Evolutionary conservation across 2,797 vertebrate species (phyloP).

Genomic region (Cyclura pinguis): DNA sequence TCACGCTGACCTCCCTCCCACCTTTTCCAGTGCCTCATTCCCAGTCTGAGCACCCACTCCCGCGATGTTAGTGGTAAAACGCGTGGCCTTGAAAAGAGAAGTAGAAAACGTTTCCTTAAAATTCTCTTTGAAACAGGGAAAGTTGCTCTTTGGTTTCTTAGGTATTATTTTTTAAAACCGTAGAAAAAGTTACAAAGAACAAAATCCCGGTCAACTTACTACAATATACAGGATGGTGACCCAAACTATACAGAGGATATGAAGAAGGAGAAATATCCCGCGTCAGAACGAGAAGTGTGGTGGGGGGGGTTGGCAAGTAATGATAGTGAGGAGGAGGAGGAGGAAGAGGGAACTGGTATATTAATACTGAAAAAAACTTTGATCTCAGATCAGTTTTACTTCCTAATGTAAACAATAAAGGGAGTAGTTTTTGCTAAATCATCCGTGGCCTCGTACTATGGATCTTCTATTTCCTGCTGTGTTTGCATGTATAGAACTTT

Average conservation of each 20-base stretch:
- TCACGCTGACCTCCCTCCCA: neutral
- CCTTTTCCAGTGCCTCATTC: neutral
- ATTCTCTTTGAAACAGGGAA: neutral
- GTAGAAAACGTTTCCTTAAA: neutral
- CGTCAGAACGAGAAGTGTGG: neutral
- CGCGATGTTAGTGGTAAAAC: neutral
- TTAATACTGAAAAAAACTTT: no score
- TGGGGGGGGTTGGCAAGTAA: no score
- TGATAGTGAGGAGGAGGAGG: no score
- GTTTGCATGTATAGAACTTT: no score
- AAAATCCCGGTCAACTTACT: neutral
- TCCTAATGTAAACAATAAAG: neutral
- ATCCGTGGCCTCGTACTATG: neutral
- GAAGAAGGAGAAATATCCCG: neutral
- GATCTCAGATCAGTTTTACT: neutral
- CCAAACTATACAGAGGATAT: neutral
- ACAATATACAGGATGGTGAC: neutral
- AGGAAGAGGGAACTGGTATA: no score
- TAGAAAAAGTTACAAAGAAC: neutral
- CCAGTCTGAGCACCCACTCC: neutral
- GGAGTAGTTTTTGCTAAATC: neutral
- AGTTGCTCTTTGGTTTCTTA: neutral
- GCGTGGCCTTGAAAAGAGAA: no score
- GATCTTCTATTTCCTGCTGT: neutral
- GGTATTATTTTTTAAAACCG: neutral